Base-by-base conservation (phyloP, 2,888 invertebrate species). In the Geophilus truncorum region DNA sequence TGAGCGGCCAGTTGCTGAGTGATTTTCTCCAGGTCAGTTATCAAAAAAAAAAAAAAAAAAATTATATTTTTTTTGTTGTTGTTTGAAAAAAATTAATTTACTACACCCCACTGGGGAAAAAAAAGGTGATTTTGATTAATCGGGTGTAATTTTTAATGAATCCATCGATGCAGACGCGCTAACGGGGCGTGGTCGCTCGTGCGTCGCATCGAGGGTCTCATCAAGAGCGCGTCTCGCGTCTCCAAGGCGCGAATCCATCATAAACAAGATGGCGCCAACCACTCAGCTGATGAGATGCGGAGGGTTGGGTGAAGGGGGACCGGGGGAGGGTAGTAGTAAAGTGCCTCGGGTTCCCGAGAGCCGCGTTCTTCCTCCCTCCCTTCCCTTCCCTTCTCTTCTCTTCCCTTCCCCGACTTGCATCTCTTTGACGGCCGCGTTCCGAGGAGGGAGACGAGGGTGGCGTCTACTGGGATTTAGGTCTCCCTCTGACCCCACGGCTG, bases 21-120 rank as follows among this genome's bases (percentile, higher is more conserved):
- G 87, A 87, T 83, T 89, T 87, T 83, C 85, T 89, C 45, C 87
- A 88, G 86, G 88, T 88, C 82, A 84, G 28, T 79, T 1, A n/a
- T n/a, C n/a, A n/a, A n/a, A n/a, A 28, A 2, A 18, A 70, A 70
- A 70, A 6, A 70, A 9, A 70, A 62, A 62, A 23, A 23, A 7
- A 23, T 7, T 0, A 10, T 62, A 5, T 62, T 25, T 62, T 25
- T 1, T 62, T 62, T 3, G 9, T 2, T 3, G 9, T 21, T 5
- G 9, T 25, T 25, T 75, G 18, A n/a, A n/a, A n/a, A n/a, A n/a
- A n/a, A n/a, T n/a, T n/a, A n/a, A n/a, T n/a, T n/a, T n/a, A n/a
- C n/a, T n/a, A n/a, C n/a, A n/a, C n/a, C n/a, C n/a, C n/a, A n/a
- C n/a, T n/a, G n/a, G n/a, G n/a, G n/a, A n/a, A n/a, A n/a, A n/a